A percentile compares a stretch with the other conserved stretches of the same genome.
Evolutionary conservation across 2,888 invertebrate species (phyloP).

Genomic region (Heliconius erato): DNA sequence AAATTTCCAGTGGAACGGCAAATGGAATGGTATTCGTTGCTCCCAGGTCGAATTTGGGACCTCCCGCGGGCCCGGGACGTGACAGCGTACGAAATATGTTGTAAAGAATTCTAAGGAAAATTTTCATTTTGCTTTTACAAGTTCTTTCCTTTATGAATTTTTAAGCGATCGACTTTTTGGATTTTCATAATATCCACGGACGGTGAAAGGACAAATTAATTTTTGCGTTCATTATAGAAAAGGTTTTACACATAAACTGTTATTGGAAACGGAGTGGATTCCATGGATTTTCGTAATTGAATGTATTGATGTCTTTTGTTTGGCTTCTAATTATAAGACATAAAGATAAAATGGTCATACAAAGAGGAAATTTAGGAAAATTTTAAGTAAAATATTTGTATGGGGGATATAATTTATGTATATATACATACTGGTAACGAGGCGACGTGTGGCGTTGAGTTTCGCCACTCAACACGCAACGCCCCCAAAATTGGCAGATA

Average conservation of each 20-base stretch:
- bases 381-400: neutral
- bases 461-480: no score
- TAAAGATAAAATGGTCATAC: neutral
- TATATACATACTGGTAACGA: no score
- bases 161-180: constrained; percentile 52
- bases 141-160: constrained; percentile 54
- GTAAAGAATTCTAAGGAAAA: constrained; percentile 57
- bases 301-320: constrained; percentile 10
- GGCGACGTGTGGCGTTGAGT: no score
- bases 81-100: constrained; percentile 62
- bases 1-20: constrained; percentile 48
- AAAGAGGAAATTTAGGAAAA: neutral
- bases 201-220: constrained; percentile 35
- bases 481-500: no score
- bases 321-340: neutral
- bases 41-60: constrained; percentile 68
- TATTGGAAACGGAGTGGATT: constrained; percentile 36
- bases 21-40: constrained; percentile 63
- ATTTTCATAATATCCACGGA: constrained; percentile 34
- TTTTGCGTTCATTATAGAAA: constrained; percentile 33
- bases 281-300: constrained; percentile 4
- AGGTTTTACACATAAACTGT: constrained; percentile 33
- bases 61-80: constrained; percentile 60
- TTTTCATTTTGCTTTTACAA: constrained; percentile 54
- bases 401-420: no score